Percentiles rank a stretch among this genome's conserved stretches.
Conservation (phyloP, 2,888 invertebrate genomes). For the Acanthosepion pharaonis region DNA sequence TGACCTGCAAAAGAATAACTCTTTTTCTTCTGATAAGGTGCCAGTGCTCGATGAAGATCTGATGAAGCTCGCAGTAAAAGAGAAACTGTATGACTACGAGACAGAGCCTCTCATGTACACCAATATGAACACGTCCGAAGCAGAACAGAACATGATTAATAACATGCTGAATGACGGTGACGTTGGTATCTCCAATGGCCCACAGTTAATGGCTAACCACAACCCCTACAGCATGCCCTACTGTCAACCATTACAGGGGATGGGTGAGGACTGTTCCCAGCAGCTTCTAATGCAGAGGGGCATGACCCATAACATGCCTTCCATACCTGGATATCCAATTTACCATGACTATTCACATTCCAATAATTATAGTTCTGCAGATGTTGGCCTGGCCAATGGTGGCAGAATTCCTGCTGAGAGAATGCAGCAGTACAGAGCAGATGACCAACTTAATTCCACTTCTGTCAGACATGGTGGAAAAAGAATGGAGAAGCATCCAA, state of each 20-base stretch:
- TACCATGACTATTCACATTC: constrained; percentile 43
- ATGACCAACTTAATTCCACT: constrained; percentile 34
- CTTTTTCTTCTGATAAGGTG: constrained; percentile 55
- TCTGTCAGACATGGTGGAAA: not conserved
- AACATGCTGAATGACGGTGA: constrained; percentile 51
- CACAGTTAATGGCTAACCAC: constrained; percentile 35
- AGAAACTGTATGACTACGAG: constrained; percentile 49
- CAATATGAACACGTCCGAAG: constrained; percentile 51
- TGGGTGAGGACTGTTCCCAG: constrained; percentile 24
- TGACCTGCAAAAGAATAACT: constrained; percentile 56
- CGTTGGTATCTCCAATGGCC: constrained; percentile 47
- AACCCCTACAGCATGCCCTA: not conserved
- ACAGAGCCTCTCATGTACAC: constrained; percentile 51
- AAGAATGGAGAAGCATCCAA: constrained; percentile 6
- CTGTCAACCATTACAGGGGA: not conserved
- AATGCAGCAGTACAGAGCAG: constrained; percentile 41
- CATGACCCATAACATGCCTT: not conserved
- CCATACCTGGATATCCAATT: constrained; percentile 13
- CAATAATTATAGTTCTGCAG: constrained; percentile 39
- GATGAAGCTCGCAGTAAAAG: constrained; percentile 48
- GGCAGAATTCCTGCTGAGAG: constrained; percentile 20
- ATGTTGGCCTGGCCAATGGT: constrained; percentile 43
- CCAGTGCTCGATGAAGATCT: constrained; percentile 48
- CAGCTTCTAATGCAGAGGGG: constrained; percentile 35
- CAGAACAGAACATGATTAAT: constrained; percentile 58